phyloP scores from a whole-genome alignment of 92 coral and sea anemone species.

The Montipora capitata region DNA sequence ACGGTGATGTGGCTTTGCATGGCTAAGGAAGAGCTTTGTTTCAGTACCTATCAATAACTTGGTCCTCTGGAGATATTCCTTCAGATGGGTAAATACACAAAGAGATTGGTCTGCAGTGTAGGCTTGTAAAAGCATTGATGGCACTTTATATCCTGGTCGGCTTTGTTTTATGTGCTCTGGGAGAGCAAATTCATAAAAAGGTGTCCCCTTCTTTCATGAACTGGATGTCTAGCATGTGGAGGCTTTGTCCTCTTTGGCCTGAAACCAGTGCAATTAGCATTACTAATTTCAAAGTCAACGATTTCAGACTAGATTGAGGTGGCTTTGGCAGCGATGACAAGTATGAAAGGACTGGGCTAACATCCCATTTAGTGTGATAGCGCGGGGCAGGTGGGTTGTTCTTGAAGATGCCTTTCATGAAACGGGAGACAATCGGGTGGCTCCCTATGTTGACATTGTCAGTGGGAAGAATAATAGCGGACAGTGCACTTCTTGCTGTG shows the following conservation, averaged over 20 bases:
- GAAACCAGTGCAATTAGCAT: constrained; percentile 42
- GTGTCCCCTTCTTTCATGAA: constrained; percentile 47
- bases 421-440: constrained; percentile 59
- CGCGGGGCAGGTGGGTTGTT: constrained; percentile 63
- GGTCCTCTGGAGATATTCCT: constrained; percentile 57
- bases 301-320: constrained; percentile 16
- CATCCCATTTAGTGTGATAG: constrained; percentile 68
- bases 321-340: constrained; percentile 36
- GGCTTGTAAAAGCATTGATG: constrained; percentile 45
- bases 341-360: constrained; percentile 38
- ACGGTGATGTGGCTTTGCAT: constrained; percentile 43
- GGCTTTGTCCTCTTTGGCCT: constrained; percentile 61
- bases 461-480: constrained; percentile 56
- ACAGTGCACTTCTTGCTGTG: constrained; percentile 71
- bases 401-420: constrained; percentile 73
- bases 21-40: constrained; percentile 63
- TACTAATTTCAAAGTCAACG: constrained; percentile 25
- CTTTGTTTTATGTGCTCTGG: constrained; percentile 61
- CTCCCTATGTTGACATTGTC: constrained; percentile 38
- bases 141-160: constrained; percentile 18
- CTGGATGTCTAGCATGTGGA: constrained; percentile 53
- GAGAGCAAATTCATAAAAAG: constrained; percentile 23
- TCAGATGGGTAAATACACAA: constrained; percentile 53
- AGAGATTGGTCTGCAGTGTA: constrained; percentile 50
- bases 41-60: constrained; percentile 53